These are phyloP conservation scores for Folsomia candida DNA, from an alignment of 2,888 invertebrate species.

Conservation along the genomic window DNA sequence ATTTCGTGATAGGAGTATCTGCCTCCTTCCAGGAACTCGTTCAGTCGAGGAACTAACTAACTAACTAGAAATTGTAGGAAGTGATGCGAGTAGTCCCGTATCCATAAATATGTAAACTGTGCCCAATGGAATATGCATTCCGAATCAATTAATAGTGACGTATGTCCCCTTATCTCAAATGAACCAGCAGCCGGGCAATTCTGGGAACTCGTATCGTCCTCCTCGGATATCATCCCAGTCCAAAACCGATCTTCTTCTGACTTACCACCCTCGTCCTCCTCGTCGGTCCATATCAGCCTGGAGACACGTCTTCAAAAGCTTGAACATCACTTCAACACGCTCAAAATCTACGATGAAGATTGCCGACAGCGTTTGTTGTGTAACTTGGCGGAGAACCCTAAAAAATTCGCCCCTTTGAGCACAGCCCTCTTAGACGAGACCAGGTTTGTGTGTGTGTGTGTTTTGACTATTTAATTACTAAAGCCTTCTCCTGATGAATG, in stretches of 20 bases:
- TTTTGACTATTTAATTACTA: constrained; percentile 3
- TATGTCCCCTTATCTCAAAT: neutral
- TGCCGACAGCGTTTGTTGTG: constrained; percentile 52
- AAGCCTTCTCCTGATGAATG: neutral
- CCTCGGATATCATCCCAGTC: constrained; percentile 43
- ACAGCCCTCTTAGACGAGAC: constrained; percentile 52
- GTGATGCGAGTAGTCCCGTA: no score
- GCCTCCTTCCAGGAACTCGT: no score
- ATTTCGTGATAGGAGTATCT: no score
- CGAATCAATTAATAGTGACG: neutral
- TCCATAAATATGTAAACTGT: neutral
- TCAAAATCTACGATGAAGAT: constrained; percentile 51
- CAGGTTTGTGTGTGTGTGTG: constrained; percentile 42
- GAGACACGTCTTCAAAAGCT: constrained; percentile 47
- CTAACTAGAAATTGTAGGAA: no score
- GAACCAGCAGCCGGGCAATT: constrained; percentile 25
- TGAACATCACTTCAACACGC: constrained; percentile 51
- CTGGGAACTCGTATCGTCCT: constrained; percentile 46
- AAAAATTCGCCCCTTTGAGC: constrained; percentile 51
- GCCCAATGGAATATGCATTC: neutral
- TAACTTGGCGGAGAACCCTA: constrained; percentile 51
- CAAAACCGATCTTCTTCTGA: constrained; percentile 25
- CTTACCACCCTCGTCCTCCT: constrained; percentile 26
- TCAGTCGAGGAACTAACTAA: no score
- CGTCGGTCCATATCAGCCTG: constrained; percentile 42